These are phyloP conservation scores for Pammene fasciana DNA, from an alignment of 2,888 invertebrate genomes.

Conservation along the genomic window DNA sequence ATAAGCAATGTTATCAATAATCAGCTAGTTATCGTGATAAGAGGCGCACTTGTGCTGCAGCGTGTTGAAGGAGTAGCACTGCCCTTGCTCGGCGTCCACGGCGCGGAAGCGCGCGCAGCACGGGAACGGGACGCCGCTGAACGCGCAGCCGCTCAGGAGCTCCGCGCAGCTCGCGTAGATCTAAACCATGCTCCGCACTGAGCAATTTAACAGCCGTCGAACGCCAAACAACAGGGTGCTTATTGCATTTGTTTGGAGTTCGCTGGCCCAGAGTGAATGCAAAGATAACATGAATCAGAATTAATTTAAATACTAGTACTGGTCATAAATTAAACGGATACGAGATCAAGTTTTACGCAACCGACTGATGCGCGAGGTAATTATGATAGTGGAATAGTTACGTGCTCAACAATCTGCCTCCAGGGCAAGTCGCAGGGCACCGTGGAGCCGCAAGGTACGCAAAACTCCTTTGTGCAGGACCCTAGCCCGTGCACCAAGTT, in stretches of 20 bases:
- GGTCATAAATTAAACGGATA: no score
- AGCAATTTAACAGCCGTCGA: background rate
- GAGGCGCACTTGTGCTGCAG: slow-evolving; percentile 71
- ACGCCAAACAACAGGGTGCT: background rate
- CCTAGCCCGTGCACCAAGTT: slow-evolving; percentile 60
- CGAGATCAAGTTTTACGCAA: background rate
- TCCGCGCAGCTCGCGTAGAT: slow-evolving; percentile 73
- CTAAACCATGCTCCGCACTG: slow-evolving; percentile 52
- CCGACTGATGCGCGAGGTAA: slow-evolving; percentile 9
- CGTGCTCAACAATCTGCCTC: slow-evolving; percentile 59
- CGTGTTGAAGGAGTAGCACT: slow-evolving; percentile 82
- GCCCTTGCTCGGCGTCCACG: slow-evolving; percentile 79
- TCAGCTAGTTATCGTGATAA: slow-evolving; percentile 23
- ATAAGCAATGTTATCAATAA: slow-evolving; percentile 4
- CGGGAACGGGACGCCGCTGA: slow-evolving; percentile 70
- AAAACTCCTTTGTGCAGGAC: slow-evolving; percentile 54
- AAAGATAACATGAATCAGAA: background rate
- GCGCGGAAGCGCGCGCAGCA: slow-evolving; percentile 77
- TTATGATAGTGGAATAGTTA: slow-evolving; percentile 46
- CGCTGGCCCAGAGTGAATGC: background rate
- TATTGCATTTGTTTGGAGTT: background rate
- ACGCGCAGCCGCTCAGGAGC: slow-evolving; percentile 74
- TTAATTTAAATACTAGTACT: background rate
- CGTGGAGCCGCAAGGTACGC: slow-evolving; percentile 60
- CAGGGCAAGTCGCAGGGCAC: slow-evolving; percentile 64